These are phyloP conservation scores for Ditula angustiorana DNA, from an alignment of 2,888 invertebrate species.

Conservation along the genomic window DNA sequence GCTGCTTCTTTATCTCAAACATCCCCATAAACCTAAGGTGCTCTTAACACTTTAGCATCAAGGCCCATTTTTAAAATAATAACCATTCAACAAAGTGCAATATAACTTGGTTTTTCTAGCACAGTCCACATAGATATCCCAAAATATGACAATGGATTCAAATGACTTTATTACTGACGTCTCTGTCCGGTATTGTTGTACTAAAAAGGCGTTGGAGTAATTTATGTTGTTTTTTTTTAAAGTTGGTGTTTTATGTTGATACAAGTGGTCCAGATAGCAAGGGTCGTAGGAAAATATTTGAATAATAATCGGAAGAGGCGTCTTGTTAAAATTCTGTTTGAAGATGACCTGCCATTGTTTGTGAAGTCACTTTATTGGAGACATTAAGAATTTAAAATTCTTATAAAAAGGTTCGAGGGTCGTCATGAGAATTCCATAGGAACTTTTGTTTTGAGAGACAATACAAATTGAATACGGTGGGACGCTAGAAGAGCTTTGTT, in stretches of 20 bases:
- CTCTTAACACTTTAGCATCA: constrained; percentile 5
- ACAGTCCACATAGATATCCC: constrained; percentile 59
- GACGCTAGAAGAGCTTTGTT: constrained; percentile 11
- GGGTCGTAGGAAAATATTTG: constrained; percentile 60
- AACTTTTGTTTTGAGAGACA: constrained; percentile 29
- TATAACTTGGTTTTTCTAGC: constrained; percentile 53
- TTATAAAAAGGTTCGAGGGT: constrained; percentile 26
- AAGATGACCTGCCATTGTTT: constrained; percentile 55
- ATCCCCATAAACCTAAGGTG: neutral
- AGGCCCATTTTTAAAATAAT: constrained; percentile 12
- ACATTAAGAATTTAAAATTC: constrained; percentile 29
- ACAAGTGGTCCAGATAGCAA: constrained; percentile 68
- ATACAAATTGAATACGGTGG: constrained; percentile 23
- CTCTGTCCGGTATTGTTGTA: constrained; percentile 67
- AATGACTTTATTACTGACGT: constrained; percentile 79
- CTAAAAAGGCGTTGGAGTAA: constrained; percentile 63
- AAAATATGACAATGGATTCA: constrained; percentile 78
- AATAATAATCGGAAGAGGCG: constrained; percentile 53
- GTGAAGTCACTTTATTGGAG: constrained; percentile 38
- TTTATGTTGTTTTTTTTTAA: constrained; percentile 69
- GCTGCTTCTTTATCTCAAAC: constrained; percentile 63
- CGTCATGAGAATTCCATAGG: constrained; percentile 19
- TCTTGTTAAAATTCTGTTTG: constrained; percentile 53
- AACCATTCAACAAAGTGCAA: constrained; percentile 37
- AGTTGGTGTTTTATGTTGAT: constrained; percentile 69